phyloP scores from a whole-genome alignment of 2,797 vertebrate genomes.

The Danio kyathit region DNA sequence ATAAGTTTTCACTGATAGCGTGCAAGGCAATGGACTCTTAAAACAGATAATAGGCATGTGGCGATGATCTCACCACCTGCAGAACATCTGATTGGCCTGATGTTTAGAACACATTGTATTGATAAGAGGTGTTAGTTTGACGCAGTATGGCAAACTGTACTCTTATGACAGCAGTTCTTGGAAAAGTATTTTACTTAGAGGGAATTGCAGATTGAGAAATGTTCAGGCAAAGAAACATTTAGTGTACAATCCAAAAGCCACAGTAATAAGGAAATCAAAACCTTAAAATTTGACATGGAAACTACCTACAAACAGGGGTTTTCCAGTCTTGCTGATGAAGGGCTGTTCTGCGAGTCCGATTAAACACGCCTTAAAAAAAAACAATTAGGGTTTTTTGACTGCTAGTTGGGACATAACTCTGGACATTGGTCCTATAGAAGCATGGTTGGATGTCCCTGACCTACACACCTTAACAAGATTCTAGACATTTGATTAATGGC shows the following conservation, averaged over 20 bases:
- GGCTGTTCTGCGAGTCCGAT: not conserved
- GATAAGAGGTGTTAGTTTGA: constrained; percentile 25
- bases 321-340: not conserved
- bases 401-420: not conserved
- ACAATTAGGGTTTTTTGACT: not conserved
- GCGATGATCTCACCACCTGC: constrained; percentile 9
- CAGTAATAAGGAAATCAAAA: not conserved
- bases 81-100: constrained; percentile 12
- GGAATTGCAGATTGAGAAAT: constrained; percentile 12
- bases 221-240: not conserved
- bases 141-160: not conserved
- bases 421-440: not conserved
- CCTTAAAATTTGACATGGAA: not conserved
- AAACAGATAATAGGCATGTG: constrained; percentile 32
- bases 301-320: not conserved
- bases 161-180: constrained; percentile 15
- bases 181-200: constrained; percentile 19
- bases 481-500: not conserved
- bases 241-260: not conserved
- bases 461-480: not conserved
- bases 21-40: constrained; percentile 15
- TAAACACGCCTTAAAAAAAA: not conserved
- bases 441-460: not conserved
- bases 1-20: constrained; percentile 46
- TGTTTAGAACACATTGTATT: constrained; percentile 30